These are phyloP conservation scores for Riparia riparia DNA, from an alignment of 2,113 vertebrate species.

Conservation along the genomic window DNA sequence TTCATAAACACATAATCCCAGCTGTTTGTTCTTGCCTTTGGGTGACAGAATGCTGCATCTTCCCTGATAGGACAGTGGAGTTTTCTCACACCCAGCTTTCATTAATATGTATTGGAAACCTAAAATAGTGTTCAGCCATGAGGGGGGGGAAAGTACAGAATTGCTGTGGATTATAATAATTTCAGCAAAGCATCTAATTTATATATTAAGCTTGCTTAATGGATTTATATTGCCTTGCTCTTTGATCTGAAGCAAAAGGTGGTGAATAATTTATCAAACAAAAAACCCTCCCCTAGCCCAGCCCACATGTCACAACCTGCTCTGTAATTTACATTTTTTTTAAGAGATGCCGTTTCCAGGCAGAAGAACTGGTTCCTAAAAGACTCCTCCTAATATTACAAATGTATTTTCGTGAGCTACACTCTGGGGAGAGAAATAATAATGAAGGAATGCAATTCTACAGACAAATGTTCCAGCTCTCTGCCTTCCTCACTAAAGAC, in stretches of 20 bases:
- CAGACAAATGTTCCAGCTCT: constrained; percentile 51
- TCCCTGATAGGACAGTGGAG: neutral
- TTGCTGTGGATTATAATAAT: constrained; percentile 55
- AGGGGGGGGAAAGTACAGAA: neutral
- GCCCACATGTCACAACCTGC: neutral
- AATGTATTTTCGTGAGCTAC: constrained; percentile 32
- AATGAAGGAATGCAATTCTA: constrained; percentile 42
- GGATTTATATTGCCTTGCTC: constrained; percentile 38
- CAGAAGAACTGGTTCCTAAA: neutral
- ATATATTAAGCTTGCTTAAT: constrained; percentile 60
- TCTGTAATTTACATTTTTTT: constrained; percentile 45
- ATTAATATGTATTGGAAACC: constrained; percentile 32
- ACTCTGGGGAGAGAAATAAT: constrained; percentile 22
- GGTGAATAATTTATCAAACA: constrained; percentile 43
- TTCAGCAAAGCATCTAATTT: constrained; percentile 61
- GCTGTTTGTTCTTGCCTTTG: neutral
- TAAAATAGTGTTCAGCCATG: neutral
- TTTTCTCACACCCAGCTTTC: neutral
- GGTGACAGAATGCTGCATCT: neutral
- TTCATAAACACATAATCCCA: neutral
- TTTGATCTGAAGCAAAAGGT: constrained; percentile 43
- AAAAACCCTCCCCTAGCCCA: neutral
- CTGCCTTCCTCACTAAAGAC: constrained; percentile 41
- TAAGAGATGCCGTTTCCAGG: neutral
- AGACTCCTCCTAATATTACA: constrained; percentile 3